These are phyloP conservation scores for Metalampra italica DNA, from an alignment of 2,888 invertebrate genomes.

Conservation along the genomic window DNA sequence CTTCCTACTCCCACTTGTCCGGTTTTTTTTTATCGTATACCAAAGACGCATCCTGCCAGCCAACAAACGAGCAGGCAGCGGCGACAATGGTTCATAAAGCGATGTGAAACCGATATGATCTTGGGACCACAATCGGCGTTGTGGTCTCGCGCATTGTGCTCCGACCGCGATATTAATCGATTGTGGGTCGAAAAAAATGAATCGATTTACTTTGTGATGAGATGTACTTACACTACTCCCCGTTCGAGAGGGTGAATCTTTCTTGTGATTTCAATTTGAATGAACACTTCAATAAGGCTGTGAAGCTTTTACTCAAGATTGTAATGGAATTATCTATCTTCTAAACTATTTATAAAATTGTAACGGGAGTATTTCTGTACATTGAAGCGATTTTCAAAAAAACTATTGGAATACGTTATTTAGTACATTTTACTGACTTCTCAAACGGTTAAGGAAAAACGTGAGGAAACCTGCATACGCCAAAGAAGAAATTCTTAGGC, in stretches of 20 bases:
- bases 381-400: too few relatives aligned
- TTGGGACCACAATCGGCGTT: slow-evolving; percentile 59
- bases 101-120: slow-evolving; percentile 61
- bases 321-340: too few relatives aligned
- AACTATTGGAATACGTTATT: too few relatives aligned
- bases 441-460: too few relatives aligned
- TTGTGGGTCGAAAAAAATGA: slow-evolving; percentile 41
- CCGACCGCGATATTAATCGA: slow-evolving; percentile 45
- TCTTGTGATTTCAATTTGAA: slow-evolving; percentile 16
- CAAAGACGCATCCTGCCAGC: slow-evolving; percentile 45
- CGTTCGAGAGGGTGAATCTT: slow-evolving; percentile 2
- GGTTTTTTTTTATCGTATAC: slow-evolving; percentile 12
- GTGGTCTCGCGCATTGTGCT: slow-evolving; percentile 53
- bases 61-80: slow-evolving; percentile 11
- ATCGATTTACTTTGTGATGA: slow-evolving; percentile 41
- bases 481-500: too few relatives aligned
- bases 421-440: too few relatives aligned
- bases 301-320: too few relatives aligned
- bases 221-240: neutral
- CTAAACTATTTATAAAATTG: too few relatives aligned
- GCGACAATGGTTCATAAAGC: slow-evolving; percentile 51
- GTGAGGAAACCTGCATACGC: too few relatives aligned
- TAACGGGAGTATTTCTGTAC: too few relatives aligned
- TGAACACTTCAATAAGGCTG: slow-evolving; percentile 7
- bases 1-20: too few relatives aligned